Conservation (phyloP, 2,797 vertebrate genomes). For the Odontamblyopus lacepedii region DNA sequence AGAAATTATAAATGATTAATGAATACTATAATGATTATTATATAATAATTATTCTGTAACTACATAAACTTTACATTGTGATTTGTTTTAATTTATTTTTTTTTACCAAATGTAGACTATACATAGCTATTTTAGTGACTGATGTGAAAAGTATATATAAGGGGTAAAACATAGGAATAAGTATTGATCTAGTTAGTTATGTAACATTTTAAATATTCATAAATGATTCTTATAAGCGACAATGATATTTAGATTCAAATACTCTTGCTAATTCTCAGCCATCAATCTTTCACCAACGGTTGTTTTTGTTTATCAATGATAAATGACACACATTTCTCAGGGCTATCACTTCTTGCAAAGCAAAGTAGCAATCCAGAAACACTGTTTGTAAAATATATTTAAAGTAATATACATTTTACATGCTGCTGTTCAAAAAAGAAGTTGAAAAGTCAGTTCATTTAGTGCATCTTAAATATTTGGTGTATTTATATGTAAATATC, state of each 20-base stretch:
- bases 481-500: too few species aligned
- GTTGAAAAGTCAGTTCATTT: too few species aligned
- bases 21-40: too few species aligned
- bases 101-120: too few species aligned
- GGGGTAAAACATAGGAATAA: background rate
- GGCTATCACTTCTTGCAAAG: conserved; percentile 13
- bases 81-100: too few species aligned
- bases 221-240: conserved; percentile 3
- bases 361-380: background rate
- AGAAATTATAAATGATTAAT: too few species aligned
- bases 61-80: too few species aligned
- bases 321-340: conserved; percentile 13
- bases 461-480: too few species aligned
- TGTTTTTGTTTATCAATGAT: conserved; percentile 38
- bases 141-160: background rate
- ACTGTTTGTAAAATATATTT: background rate
- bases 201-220: conserved; percentile 4
- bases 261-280: conserved; percentile 6
- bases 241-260: background rate
- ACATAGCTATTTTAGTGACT: too few species aligned
- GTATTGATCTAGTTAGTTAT: background rate
- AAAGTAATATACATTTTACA: background rate
- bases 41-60: too few species aligned
- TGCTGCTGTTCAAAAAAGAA: background rate
- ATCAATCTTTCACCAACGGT: conserved; percentile 30